Conservation (phyloP, 2,888 invertebrate species). For the Cephus rjabovi region DNA sequence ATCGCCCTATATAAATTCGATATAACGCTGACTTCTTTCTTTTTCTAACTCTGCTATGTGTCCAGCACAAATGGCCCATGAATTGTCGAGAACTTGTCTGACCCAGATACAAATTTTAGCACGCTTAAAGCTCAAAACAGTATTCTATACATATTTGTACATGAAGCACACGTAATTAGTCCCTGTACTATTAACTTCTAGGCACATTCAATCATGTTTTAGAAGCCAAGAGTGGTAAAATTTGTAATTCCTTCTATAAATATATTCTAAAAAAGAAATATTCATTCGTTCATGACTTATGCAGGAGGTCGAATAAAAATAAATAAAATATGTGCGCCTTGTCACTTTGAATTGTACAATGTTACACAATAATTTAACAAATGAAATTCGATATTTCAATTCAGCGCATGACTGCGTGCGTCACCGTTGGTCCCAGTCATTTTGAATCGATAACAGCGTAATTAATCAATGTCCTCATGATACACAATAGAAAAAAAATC, state of each 20-base stretch:
- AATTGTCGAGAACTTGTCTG: background rate
- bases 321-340: no score
- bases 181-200: constrained; percentile 18
- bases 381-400: background rate
- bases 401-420: background rate
- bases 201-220: constrained; percentile 16
- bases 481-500: no score
- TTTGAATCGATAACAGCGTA: background rate
- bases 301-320: no score
- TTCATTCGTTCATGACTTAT: no score
- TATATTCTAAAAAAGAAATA: no score
- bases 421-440: background rate
- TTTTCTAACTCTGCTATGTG: no score
- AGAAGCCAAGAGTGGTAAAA: constrained; percentile 8
- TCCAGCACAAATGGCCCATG: background rate
- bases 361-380: no score
- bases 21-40: no score
- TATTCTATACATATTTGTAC: constrained; percentile 17
- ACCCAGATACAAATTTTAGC: constrained; percentile 2
- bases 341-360: no score
- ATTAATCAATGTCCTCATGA: no score
- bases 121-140: background rate
- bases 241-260: background rate
- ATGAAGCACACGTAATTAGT: constrained; percentile 16
- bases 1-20: no score